These are phyloP conservation scores for Elgonia sp. DNA, from an alignment of 2,888 invertebrate genomes.

Conservation along the genomic window DNA sequence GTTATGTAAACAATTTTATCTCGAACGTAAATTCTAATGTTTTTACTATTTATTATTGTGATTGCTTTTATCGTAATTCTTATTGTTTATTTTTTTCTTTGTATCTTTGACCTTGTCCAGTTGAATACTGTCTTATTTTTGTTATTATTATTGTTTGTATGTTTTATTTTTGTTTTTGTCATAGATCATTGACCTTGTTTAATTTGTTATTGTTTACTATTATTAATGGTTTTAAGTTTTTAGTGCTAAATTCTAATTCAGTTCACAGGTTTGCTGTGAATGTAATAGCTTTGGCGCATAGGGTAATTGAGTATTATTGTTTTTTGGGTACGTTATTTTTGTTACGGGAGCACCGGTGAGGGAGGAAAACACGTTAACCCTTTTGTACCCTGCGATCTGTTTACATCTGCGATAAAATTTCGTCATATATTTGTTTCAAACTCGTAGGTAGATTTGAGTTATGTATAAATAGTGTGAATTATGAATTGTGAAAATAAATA, in stretches of 20 bases:
- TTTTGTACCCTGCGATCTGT: conserved; percentile 55
- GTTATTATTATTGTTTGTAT: no score
- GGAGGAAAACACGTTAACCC: conserved; percentile 53
- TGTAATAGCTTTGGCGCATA: no score
- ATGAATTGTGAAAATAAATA: background rate
- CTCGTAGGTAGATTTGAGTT: background rate
- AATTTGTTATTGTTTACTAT: conserved; percentile 6
- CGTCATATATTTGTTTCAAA: background rate
- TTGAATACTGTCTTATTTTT: no score
- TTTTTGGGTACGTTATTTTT: conserved; percentile 42
- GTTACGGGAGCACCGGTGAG: conserved; percentile 33
- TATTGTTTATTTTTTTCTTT: background rate
- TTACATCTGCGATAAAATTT: background rate
- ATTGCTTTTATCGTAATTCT: background rate
- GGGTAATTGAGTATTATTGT: conserved; percentile 15
- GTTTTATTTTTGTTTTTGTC: background rate
- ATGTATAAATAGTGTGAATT: background rate
- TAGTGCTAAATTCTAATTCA: no score
- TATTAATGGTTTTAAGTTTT: background rate
- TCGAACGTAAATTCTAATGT: background rate
- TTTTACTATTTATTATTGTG: background rate
- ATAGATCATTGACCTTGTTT: no score
- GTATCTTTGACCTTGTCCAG: no score
- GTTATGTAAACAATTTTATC: no score
- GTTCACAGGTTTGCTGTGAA: no score